A percentile compares a stretch with the other conserved stretches of the same genome.
Conservation (phyloP, 1,140 invertebrate species). For the Varroa destructor region DNA sequence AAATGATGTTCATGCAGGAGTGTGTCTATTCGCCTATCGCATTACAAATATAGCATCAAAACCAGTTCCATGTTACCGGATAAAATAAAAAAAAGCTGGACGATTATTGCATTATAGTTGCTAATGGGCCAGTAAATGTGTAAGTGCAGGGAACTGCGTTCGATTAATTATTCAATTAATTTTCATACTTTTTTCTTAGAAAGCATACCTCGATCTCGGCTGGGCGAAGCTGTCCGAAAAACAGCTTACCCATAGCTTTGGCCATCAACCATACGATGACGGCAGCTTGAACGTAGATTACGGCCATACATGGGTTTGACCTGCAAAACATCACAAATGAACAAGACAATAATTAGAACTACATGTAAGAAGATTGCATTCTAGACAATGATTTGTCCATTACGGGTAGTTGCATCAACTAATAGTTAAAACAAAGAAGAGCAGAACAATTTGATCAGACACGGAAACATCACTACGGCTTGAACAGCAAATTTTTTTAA, state of each 20-base stretch:
- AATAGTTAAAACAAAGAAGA: conserved; percentile 30
- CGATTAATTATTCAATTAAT: background rate
- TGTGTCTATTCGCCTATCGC: too few species aligned
- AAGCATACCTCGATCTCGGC: conserved; percentile 83
- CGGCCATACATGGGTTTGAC: conserved; percentile 50
- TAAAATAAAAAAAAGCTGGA: too few species aligned
- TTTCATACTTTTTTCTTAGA: conserved; percentile 7
- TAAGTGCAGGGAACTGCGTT: too few species aligned
- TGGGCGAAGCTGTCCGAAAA: conserved; percentile 88
- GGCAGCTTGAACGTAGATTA: conserved; percentile 93
- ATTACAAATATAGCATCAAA: too few species aligned
- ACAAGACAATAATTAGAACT: conserved; percentile 34
- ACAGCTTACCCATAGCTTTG: conserved; percentile 85
- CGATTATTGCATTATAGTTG: too few species aligned
- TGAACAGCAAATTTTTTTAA: too few species aligned
- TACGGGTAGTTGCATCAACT: conserved; percentile 9
- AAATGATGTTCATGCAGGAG: too few species aligned
- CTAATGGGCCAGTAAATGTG: too few species aligned
- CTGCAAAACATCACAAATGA: conserved; percentile 35
- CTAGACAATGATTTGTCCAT: background rate
- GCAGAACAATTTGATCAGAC: too few species aligned
- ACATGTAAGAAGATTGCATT: background rate
- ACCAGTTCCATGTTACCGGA: too few species aligned
- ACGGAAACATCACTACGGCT: too few species aligned
- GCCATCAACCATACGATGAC: conserved; percentile 86